Percentiles rank a stretch among this genome's conserved stretches.
phyloP scores from a whole-genome alignment of 2,113 vertebrate species.

The Brienomyrus brachyistius region DNA sequence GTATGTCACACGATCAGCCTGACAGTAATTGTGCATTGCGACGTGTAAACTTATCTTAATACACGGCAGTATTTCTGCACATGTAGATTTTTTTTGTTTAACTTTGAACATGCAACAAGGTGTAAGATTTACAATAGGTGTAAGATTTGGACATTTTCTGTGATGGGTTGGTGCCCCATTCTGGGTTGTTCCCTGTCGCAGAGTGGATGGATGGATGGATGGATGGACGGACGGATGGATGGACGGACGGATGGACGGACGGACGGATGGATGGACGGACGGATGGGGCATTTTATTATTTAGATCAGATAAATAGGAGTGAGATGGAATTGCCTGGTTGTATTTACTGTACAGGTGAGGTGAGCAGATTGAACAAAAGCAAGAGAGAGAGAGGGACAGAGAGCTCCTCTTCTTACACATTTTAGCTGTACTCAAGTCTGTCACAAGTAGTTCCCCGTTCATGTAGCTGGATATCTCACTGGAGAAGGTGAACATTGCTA shows the following conservation, averaged over 20 bases:
- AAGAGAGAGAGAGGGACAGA: too few relatives aligned
- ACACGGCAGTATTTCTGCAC: neutral
- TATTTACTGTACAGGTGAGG: neutral
- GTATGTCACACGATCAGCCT: neutral
- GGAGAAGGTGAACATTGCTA: neutral
- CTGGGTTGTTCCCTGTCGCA: neutral
- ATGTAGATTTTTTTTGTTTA: neutral
- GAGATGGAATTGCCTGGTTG: neutral
- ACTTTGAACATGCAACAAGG: neutral
- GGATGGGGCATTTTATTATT: neutral
- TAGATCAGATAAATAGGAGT: neutral
- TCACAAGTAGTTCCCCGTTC: neutral
- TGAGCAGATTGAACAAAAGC: neutral
- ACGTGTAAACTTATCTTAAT: neutral
- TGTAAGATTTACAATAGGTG: neutral
- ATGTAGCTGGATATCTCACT: neutral
- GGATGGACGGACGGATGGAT: neutral
- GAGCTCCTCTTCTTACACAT: neutral
- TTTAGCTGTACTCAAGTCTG: neutral
- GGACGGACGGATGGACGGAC: neutral
- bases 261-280: neutral
- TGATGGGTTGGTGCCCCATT: neutral
- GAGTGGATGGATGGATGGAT: too few relatives aligned
- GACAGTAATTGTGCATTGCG: neutral
- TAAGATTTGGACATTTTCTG: neutral